Evolutionary conservation across 2,888 invertebrate species (phyloP).

Genomic region (Scaptodrosophila latifasciaeformis): DNA sequence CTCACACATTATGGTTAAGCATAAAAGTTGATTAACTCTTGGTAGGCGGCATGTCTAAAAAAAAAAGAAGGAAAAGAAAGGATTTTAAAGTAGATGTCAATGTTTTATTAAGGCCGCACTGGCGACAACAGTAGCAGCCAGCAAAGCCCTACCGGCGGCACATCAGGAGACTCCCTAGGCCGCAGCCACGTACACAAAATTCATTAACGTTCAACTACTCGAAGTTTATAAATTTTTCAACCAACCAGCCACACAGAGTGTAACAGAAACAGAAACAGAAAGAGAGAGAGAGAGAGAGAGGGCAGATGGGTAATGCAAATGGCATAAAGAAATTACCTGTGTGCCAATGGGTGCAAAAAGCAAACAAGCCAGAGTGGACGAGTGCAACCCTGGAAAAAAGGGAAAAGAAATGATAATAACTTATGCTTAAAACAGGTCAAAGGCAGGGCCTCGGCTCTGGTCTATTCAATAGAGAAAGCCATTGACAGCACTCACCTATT

Average conservation of each 20-base stretch:
- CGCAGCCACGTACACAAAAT: neutral
- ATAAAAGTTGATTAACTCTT: slow-evolving; percentile 62
- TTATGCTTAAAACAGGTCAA: too few species aligned
- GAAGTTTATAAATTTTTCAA: slow-evolving; percentile 42
- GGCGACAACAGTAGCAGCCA: neutral
- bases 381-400: too few species aligned
- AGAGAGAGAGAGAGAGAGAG: neutral
- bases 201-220: neutral
- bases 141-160: neutral
- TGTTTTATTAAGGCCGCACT: slow-evolving; percentile 49
- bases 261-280: neutral
- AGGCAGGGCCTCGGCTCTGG: too few species aligned
- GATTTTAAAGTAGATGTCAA: slow-evolving; percentile 45
- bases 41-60: slow-evolving; percentile 5
- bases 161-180: neutral
- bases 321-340: slow-evolving; percentile 21
- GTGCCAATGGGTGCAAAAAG: neutral
- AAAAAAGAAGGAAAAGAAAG: too few species aligned
- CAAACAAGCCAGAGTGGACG: too few species aligned
- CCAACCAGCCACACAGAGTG: neutral
- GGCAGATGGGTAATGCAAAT: neutral
- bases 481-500: too few species aligned
- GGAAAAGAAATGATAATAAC: too few species aligned
- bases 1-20: slow-evolving; percentile 51
- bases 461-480: too few species aligned